Evolutionary conservation across 2,113 vertebrate species (phyloP), one percentile per base, ranked within the genome.

Genomic region (Salminus brasiliensis): DNA sequence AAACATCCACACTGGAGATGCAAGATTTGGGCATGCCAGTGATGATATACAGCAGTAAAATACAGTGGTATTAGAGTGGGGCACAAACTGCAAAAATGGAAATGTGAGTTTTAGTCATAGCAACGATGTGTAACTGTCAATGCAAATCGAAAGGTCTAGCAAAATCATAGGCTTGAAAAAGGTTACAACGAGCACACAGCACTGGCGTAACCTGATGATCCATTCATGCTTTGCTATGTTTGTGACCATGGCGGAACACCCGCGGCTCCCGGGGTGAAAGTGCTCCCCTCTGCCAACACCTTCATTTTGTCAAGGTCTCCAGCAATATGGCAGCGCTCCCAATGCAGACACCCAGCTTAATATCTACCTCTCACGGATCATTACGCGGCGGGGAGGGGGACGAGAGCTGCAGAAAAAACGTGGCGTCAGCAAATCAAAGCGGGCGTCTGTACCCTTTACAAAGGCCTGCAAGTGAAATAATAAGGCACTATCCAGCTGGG

Each of bases 401-500:
- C 18, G 16, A 29, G 52, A 76, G 78, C n/a, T n/a, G 81, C 89
- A 72, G 82, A 83, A 81, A 91, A 90, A 91, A 87, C 86, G 87
- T 85, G 86, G 87, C 82, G 89, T 93, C 92, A 93, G 91, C 91
- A 83, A 73, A 80, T 82, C 52, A 60, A 80, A 77, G 83, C 75
- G 67, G 39, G 9, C 25, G 34, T 30, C 60, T 52, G 13, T 88
- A 85, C 74, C 84, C 89, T 89, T 91, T 88, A 87, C 78, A 88
- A 89, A 84, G 87, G 86, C 84, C 83, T 87, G 88, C 88, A 88
- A 62, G 83, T 89, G 83, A 93, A 95, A 96, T 96, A 94, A 94
- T 92, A 92, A 91, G 93, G 91, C 85, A 94, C 95, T 96, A 70
- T 78, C 93, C 91, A 92, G 95, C 96, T 95, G 95, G 92, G 91